Base-by-base conservation (phyloP, 2,113 vertebrate species). In the Brienomyrus longianalis region DNA sequence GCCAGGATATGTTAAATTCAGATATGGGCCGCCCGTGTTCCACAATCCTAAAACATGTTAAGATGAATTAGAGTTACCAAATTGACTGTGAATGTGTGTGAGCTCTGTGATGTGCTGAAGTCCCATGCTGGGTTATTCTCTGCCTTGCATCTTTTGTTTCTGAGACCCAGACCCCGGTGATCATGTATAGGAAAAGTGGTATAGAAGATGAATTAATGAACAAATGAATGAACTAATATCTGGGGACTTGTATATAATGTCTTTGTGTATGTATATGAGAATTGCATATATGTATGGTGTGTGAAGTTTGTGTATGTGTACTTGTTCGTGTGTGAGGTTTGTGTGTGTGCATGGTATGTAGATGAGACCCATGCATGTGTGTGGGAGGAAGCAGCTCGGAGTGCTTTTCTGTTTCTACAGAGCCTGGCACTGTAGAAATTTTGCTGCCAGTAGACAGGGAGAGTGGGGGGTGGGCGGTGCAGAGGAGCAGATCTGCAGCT, bases 361-460 rank as follows among this genome's bases (percentile, higher is more conserved):
- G 45, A 13, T 88, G n/a, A 48, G 27, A 19, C 15, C 27, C 47
- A 39, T 90, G 89, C 83, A 59, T 90, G 56, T 52, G 84, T 87
- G 97, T 96, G 96, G 96, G 96, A 96, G 96, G 97, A 93, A 96
- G 96, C 95, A 96, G 93, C 95, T 94, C 94, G 95, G 51, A 43
- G 13, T 83, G 77, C 3, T 8, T 59, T 51, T 83, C 19, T 89
- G 23, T 96, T 95, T 96, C 62, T 70, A 97, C 97, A 98, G 97
- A 97, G 96, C 93, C 96, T 94, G 96, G 96, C 95, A 96, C 96
- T 97, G 97, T 96, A 97, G 96, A 96, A 96, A 97, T 97, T 96
- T 97, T 97, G 97, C 97, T 98, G 97, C 97, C 97, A 96, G 96
- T 96, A 96, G 95, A 96, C 95, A n/a, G 88, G 50, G 88, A 43